phyloP scores from a whole-genome alignment of 1,140 invertebrate species.

The Drosophila erecta region DNA sequence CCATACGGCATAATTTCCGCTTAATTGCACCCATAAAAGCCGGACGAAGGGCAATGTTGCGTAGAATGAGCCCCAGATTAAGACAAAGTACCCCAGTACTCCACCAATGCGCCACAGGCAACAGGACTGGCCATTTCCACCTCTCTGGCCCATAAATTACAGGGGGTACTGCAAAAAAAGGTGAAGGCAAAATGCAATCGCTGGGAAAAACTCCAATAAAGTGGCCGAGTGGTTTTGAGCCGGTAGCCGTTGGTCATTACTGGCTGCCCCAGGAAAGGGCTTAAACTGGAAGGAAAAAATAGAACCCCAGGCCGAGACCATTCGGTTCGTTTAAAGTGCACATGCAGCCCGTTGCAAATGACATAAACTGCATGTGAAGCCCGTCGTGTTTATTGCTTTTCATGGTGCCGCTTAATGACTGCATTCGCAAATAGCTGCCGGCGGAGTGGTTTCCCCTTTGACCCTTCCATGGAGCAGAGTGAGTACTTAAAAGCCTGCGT shows the following conservation, averaged over 20 bases:
- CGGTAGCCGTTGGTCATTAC: slow-evolving; percentile 27
- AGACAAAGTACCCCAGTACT: slow-evolving; percentile 67
- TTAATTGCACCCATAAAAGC: slow-evolving; percentile 70
- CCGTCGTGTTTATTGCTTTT: slow-evolving; percentile 77
- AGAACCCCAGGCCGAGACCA: slow-evolving; percentile 6
- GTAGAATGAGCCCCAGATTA: slow-evolving; percentile 68
- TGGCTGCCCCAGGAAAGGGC: slow-evolving; percentile 20
- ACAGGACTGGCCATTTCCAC: slow-evolving; percentile 9
- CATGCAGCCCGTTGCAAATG: slow-evolving; percentile 60
- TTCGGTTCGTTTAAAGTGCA: slow-evolving; percentile 65
- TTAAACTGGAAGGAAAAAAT: not conserved
- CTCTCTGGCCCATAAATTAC: slow-evolving; percentile 56
- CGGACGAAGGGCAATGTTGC: slow-evolving; percentile 53
- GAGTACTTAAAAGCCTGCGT: not conserved
- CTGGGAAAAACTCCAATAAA: slow-evolving; percentile 53
- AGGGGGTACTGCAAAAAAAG: slow-evolving; percentile 11
- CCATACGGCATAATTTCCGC: slow-evolving; percentile 48
- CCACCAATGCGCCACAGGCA: slow-evolving; percentile 34
- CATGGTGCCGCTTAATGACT: slow-evolving; percentile 73
- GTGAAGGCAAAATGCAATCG: slow-evolving; percentile 16
- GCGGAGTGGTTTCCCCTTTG: slow-evolving; percentile 4
- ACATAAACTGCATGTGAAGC: slow-evolving; percentile 70
- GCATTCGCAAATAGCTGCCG: slow-evolving; percentile 42
- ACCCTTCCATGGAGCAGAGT: slow-evolving; percentile 8
- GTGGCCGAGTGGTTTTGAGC: slow-evolving; percentile 28